phyloP scores from a whole-genome alignment of 2,888 invertebrate genomes.

The Malachius bipustulatus region DNA sequence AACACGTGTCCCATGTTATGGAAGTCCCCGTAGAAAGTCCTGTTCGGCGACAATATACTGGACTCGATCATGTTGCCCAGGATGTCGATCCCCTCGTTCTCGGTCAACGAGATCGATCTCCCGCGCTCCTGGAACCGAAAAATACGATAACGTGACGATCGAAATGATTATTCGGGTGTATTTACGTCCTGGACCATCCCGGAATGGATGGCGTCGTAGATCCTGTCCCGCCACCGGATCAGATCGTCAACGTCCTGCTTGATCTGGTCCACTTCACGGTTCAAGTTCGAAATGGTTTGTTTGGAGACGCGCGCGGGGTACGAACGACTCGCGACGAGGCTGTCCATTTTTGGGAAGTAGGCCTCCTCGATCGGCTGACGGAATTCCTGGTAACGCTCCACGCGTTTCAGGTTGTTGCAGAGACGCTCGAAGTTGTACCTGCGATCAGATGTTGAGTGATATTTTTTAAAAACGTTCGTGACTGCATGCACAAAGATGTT shows the following conservation, averaged over 20 bases:
- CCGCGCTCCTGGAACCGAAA: slow-evolving; percentile 43
- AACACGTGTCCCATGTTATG: slow-evolving; percentile 76
- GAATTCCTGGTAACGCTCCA: slow-evolving; percentile 51
- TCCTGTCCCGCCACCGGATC: slow-evolving; percentile 64
- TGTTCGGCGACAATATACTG: slow-evolving; percentile 55
- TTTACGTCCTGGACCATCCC: slow-evolving; percentile 46
- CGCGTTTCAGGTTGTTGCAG: slow-evolving; percentile 55
- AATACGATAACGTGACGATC: not conserved
- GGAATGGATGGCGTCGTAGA: slow-evolving; percentile 56
- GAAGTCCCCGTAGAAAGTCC: slow-evolving; percentile 60
- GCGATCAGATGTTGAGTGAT: slow-evolving; percentile 16
- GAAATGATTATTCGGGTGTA: slow-evolving; percentile 10
- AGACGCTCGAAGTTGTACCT: slow-evolving; percentile 69
- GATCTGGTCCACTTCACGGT: slow-evolving; percentile 56
- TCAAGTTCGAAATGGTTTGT: slow-evolving; percentile 46
- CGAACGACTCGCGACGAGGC: slow-evolving; percentile 58
- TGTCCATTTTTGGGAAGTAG: slow-evolving; percentile 77
- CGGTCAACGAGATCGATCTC: slow-evolving; percentile 45
- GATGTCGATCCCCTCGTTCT: slow-evolving; percentile 60
- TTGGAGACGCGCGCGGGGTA: slow-evolving; percentile 61
- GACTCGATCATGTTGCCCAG: slow-evolving; percentile 73
- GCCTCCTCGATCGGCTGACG: slow-evolving; percentile 62
- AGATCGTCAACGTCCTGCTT: slow-evolving; percentile 55
- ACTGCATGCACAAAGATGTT: too few relatives aligned
- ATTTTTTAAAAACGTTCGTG: too few relatives aligned